Conservation (phyloP, 2,113 vertebrate genomes). For the Burhinus oedicnemus region DNA sequence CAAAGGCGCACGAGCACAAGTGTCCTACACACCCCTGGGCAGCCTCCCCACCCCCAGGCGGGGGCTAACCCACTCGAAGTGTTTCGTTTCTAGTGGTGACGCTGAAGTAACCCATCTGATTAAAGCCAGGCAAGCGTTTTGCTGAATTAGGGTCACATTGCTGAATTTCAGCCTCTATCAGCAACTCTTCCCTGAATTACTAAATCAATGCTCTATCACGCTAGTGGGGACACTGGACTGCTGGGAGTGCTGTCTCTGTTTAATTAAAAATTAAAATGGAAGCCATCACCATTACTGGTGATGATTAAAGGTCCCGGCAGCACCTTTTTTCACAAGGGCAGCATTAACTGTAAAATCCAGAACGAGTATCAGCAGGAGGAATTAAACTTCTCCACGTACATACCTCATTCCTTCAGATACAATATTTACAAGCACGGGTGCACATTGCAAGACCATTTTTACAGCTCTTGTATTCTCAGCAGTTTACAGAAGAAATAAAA, state of each 20-base stretch:
- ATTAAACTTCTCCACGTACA: not conserved
- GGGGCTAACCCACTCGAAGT: fast-evolving
- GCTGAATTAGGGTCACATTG: not conserved
- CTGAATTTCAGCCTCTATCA: not conserved
- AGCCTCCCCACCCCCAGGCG: not conserved
- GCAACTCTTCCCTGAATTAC: not conserved
- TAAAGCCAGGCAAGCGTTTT: not conserved
- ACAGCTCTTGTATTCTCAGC: not conserved
- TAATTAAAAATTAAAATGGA: not conserved
- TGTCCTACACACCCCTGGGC: fast-evolving
- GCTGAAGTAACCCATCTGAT: not conserved
- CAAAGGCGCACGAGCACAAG: fast-evolving
- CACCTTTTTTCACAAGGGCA: not conserved
- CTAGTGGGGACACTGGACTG: not conserved
- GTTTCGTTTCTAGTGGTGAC: fast-evolving
- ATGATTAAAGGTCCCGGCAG: not conserved
- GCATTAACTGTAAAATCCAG: not conserved
- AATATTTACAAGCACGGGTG: not conserved
- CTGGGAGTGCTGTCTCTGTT: not conserved
- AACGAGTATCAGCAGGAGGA: not conserved
- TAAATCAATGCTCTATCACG: not conserved
- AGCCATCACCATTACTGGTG: not conserved
- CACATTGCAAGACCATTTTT: not conserved
- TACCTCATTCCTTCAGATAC: not conserved
- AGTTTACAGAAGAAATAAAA: not conserved